Conservation (phyloP, 2,797 vertebrate genomes). For the Rhincodon typus region DNA sequence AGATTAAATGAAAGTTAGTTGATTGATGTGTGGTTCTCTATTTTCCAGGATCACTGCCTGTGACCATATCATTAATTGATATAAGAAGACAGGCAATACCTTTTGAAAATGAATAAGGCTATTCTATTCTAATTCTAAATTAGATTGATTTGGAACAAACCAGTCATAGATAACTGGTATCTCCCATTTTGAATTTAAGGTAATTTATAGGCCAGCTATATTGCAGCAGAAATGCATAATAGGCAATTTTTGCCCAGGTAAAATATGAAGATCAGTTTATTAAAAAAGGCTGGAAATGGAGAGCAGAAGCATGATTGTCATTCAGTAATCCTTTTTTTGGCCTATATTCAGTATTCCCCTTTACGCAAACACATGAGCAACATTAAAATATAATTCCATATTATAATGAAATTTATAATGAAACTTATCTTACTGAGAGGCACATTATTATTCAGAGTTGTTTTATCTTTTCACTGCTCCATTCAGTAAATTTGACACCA, state of each 20-base stretch:
- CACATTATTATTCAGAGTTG: background rate
- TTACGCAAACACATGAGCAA: background rate
- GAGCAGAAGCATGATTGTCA: background rate
- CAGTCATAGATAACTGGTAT: background rate
- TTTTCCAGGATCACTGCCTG: background rate
- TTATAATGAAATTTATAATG: background rate
- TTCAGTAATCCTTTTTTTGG: background rate
- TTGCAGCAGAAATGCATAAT: background rate
- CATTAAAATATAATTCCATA: background rate
- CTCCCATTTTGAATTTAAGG: background rate
- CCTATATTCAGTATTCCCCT: background rate
- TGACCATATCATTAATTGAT: background rate
- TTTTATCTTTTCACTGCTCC: background rate
- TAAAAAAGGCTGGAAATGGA: background rate
- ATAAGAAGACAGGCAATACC: background rate
- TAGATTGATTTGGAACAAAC: background rate
- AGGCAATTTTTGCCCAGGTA: background rate
- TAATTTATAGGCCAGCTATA: background rate
- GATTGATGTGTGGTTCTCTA: background rate
- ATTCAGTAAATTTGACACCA: background rate
- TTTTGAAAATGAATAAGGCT: background rate
- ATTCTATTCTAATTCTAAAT: background rate
- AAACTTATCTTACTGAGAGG: background rate
- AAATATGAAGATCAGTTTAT: background rate
- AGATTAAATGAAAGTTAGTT: background rate